phyloP scores from a whole-genome alignment of 2,113 vertebrate genomes.

The Rhea pennata region DNA sequence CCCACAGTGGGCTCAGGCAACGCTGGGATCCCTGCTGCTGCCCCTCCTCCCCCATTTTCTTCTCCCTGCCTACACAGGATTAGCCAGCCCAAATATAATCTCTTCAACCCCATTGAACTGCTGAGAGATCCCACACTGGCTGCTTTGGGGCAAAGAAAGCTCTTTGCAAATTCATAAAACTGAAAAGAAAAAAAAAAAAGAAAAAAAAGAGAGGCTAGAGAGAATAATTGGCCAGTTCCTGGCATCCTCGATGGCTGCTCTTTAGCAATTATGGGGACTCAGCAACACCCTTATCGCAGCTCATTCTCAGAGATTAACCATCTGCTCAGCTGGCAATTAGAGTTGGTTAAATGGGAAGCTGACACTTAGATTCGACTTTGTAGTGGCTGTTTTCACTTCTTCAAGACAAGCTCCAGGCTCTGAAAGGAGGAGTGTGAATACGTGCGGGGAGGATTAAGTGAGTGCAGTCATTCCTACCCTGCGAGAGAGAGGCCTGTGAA shows the following conservation, averaged over 20 bases:
- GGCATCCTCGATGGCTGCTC: conserved; percentile 39
- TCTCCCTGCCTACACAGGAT: neutral
- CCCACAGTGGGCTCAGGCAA: rapidly evolving
- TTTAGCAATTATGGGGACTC: conserved; percentile 45
- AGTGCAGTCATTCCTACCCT: neutral
- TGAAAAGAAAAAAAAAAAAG: neutral
- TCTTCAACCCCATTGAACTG: neutral
- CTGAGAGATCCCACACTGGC: neutral
- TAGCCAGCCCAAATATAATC: conserved; percentile 13
- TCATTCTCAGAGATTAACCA: conserved; percentile 29
- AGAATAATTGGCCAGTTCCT: conserved; percentile 57
- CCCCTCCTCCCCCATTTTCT: neutral
- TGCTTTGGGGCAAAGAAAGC: neutral
- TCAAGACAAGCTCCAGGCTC: neutral
- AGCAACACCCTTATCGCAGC: conserved; percentile 45
- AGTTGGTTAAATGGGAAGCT: conserved; percentile 54
- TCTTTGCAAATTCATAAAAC: neutral
- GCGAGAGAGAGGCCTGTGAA: neutral
- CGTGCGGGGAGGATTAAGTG: neutral
- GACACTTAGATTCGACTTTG: conserved; percentile 44
- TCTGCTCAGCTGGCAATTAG: conserved; percentile 46
- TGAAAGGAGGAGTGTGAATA: neutral
- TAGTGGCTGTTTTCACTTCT: conserved; percentile 8
- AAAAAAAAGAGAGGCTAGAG: neutral
- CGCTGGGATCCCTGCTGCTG: neutral